Percentiles rank a stretch among this genome's conserved stretches.
Evolutionary conservation across 2,797 vertebrate species (phyloP).

Genomic region (Chiloscyllium punctatum): DNA sequence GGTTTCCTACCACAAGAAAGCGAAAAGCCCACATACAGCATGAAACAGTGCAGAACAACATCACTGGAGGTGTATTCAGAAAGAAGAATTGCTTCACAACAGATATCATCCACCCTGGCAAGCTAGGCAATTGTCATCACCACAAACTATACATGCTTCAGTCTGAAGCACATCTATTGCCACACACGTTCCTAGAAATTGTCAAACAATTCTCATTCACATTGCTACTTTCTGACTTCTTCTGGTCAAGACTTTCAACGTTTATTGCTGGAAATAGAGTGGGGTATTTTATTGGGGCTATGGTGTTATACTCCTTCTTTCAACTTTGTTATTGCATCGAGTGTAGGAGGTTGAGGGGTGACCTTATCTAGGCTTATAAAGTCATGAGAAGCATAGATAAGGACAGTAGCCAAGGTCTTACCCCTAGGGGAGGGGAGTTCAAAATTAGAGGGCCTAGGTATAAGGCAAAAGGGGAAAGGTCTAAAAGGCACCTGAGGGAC

Average conservation of each 20-base stretch:
- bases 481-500: no score
- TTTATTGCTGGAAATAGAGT: background rate
- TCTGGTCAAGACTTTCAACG: background rate
- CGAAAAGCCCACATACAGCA: background rate
- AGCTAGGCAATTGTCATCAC: background rate
- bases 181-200: conserved; percentile 28
- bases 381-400: no score
- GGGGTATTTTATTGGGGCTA: no score
- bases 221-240: background rate
- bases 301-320: no score
- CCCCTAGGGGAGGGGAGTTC: no score
- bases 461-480: no score
- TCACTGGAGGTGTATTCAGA: background rate
- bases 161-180: background rate
- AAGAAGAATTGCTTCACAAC: background rate
- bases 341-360: no score
- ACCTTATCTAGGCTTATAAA: no score
- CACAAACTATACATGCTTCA: conserved; percentile 18
- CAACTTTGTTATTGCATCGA: no score
- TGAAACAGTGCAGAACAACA: background rate
- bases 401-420: no score
- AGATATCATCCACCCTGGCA: background rate
- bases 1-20: conserved; percentile 28
- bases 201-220: background rate
- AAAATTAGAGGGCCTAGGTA: no score